A percentile compares a stretch with the other conserved stretches of the same genome.
phyloP scores from a whole-genome alignment of 2,113 vertebrate species.

The Syngnathus scovelli region DNA sequence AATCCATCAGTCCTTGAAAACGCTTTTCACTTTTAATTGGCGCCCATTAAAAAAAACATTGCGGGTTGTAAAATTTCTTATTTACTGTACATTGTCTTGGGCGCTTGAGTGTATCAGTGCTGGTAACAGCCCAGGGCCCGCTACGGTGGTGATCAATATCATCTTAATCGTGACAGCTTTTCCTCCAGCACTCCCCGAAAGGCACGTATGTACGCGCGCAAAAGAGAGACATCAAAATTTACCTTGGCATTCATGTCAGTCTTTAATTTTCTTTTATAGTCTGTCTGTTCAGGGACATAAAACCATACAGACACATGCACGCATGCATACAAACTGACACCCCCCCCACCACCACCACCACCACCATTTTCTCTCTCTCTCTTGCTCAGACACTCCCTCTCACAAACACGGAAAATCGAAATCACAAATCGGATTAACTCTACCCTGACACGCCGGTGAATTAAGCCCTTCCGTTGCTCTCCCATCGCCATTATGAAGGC shows the following conservation, averaged over 20 bases:
- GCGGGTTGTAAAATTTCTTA: slow-evolving; percentile 31
- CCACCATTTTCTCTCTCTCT: slow-evolving; percentile 18
- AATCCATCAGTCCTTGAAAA: slow-evolving; percentile 10
- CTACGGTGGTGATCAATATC: slow-evolving; percentile 48
- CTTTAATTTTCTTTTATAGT: slow-evolving; percentile 36
- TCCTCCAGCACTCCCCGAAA: slow-evolving; percentile 1
- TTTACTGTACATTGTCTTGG: slow-evolving; percentile 43
- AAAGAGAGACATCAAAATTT: slow-evolving; percentile 46
- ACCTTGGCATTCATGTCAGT: slow-evolving; percentile 51
- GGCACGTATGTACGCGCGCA: background rate
- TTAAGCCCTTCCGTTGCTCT: slow-evolving; percentile 66
- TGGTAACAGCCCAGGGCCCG: slow-evolving; percentile 36
- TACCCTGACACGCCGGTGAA: slow-evolving; percentile 66
- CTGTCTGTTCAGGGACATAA: slow-evolving; percentile 29
- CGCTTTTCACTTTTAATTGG: slow-evolving; percentile 32
- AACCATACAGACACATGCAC: background rate
- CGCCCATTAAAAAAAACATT: slow-evolving; percentile 32
- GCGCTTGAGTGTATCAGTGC: slow-evolving; percentile 34
- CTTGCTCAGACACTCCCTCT: slow-evolving; percentile 46
- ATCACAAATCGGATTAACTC: slow-evolving; percentile 73
- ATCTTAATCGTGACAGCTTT: slow-evolving; percentile 26
- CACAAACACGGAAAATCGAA: slow-evolving; percentile 70
- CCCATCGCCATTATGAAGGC: slow-evolving; percentile 63
- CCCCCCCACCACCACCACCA: background rate
- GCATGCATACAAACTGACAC: background rate